A percentile compares a stretch with the other conserved stretches of the same genome.
Conservation (phyloP, 1,140 invertebrate species). For the Manduca sexta region DNA sequence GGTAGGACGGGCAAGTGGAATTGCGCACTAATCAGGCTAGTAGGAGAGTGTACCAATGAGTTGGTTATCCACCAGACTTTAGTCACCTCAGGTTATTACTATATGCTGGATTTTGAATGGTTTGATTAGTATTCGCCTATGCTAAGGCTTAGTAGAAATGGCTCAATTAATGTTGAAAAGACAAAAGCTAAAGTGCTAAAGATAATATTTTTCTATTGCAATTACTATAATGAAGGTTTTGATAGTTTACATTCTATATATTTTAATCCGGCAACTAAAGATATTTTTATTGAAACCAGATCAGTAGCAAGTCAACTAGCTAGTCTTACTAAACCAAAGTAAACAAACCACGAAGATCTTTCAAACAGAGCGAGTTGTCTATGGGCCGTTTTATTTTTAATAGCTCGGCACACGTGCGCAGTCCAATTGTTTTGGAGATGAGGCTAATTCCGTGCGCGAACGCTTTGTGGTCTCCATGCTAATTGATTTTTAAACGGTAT, state of each 20-base stretch:
- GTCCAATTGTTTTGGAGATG: constrained; percentile 4
- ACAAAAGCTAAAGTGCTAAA: too few relatives aligned
- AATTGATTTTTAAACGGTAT: constrained; percentile 4
- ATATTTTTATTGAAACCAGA: too few relatives aligned
- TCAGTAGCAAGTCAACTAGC: background rate
- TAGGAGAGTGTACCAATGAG: background rate
- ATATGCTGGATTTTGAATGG: too few relatives aligned
- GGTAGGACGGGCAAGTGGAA: background rate
- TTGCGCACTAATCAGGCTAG: background rate
- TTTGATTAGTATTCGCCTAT: too few relatives aligned
- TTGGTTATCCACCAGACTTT: background rate
- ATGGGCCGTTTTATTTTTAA: constrained; percentile 8
- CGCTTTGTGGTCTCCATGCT: constrained; percentile 8
- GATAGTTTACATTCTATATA: too few relatives aligned
- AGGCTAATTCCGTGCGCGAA: constrained; percentile 3
- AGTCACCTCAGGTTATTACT: too few relatives aligned
- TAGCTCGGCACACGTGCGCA: constrained; percentile 5
- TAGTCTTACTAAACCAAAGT: background rate
- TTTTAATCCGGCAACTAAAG: too few relatives aligned
- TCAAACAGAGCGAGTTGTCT: constrained; percentile 9
- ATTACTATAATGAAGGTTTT: too few relatives aligned
- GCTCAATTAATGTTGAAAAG: too few relatives aligned
- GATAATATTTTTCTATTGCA: too few relatives aligned
- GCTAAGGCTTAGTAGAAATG: too few relatives aligned
- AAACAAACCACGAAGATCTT: background rate